phyloP scores from a whole-genome alignment of 2,797 vertebrate genomes.

The Acanthurus tractus region DNA sequence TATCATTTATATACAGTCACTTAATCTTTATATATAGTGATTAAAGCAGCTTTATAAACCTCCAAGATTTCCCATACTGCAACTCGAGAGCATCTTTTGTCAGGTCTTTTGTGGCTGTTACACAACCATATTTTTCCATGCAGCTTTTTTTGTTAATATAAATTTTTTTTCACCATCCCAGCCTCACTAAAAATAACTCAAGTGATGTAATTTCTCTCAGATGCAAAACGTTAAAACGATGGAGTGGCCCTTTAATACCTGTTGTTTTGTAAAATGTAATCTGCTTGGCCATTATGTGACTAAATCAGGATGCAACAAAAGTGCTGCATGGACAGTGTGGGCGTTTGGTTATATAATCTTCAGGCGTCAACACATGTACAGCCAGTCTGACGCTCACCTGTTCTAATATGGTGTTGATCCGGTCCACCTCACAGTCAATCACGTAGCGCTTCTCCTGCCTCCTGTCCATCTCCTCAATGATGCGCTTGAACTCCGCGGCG shows the following conservation, averaged over 20 bases:
- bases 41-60: constrained; percentile 6
- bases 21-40: not conserved
- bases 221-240: too few species aligned
- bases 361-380: not conserved
- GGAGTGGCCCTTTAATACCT: constrained; percentile 6
- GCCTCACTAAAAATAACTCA: not conserved
- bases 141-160: too few species aligned
- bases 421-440: constrained; percentile 97
- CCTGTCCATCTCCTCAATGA: constrained; percentile 99
- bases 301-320: constrained; percentile 13
- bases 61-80: not conserved
- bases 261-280: constrained; percentile 8
- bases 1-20: not conserved
- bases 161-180: not conserved
- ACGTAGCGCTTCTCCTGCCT: constrained; percentile 97
- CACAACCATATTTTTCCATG: not conserved
- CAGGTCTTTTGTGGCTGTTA: not conserved
- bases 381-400: constrained; percentile 87
- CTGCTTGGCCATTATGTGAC: constrained; percentile 13
- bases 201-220: not conserved
- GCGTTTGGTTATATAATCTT: constrained; percentile 10
- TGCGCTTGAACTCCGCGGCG: constrained; percentile 95
- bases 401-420: constrained; percentile 98
- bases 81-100: not conserved
- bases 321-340: not conserved